These are phyloP conservation scores for Schizothorax lantsangensis DNA, from an alignment of 2,797 vertebrate genomes.

Conservation along the genomic window DNA sequence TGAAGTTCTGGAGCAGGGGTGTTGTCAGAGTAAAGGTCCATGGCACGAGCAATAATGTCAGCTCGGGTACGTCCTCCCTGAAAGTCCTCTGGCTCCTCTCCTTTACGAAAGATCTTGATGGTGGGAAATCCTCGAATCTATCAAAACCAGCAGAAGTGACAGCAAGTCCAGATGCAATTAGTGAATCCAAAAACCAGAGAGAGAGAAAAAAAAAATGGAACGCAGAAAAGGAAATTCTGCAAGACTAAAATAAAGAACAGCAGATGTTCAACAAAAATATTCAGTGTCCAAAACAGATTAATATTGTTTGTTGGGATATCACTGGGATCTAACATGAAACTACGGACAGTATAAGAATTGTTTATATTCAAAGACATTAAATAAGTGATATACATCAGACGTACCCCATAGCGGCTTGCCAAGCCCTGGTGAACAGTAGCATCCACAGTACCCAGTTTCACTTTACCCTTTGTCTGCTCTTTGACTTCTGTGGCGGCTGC, in stretches of 20 bases:
- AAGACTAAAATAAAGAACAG: background rate
- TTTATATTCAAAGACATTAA: background rate
- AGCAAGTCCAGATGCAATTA: background rate
- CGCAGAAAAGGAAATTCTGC: background rate
- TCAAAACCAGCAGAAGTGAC: background rate
- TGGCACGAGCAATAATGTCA: constrained; percentile 86
- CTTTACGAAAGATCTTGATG: constrained; percentile 97
- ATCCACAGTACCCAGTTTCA: constrained; percentile 92
- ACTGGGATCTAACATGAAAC: background rate
- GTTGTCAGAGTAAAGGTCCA: constrained; percentile 94
- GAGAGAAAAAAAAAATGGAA: background rate
- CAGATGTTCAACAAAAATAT: background rate
- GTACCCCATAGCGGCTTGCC: constrained; percentile 89
- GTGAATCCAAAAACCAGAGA: background rate
- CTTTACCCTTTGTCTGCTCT: constrained; percentile 92
- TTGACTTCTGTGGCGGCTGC: constrained; percentile 91
- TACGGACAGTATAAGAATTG: background rate
- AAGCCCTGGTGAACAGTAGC: constrained; percentile 89
- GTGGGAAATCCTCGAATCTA: constrained; percentile 95
- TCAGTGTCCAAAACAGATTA: background rate
- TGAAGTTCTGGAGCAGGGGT: constrained; percentile 86
- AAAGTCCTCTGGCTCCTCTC: constrained; percentile 91
- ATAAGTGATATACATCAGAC: constrained; percentile 54
- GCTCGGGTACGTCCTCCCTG: constrained; percentile 88
- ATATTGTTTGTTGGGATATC: background rate